These are phyloP conservation scores for Peromyscus eremicus DNA, from an alignment of 2,797 vertebrate species.

Conservation along the genomic window DNA sequence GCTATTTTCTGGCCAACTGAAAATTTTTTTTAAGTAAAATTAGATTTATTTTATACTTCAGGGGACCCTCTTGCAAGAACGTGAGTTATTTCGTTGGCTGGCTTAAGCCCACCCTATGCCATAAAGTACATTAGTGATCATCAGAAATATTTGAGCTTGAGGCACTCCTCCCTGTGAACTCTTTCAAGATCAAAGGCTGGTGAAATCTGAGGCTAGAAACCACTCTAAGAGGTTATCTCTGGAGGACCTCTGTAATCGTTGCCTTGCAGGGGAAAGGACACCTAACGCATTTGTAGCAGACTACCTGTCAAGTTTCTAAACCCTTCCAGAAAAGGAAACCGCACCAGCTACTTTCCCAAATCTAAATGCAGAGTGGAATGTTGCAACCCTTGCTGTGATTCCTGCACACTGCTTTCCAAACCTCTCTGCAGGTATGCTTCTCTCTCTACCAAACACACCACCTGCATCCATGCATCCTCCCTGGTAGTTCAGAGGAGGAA, in stretches of 20 bases:
- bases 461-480: background rate
- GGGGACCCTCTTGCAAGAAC: background rate
- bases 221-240: conserved; percentile 45
- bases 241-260: background rate
- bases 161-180: background rate
- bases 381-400: background rate
- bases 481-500: background rate
- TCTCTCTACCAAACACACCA: background rate
- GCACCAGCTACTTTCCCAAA: background rate
- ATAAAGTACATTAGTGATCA: background rate
- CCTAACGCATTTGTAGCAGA: background rate
- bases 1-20: conserved; percentile 3
- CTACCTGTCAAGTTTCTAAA: conserved; percentile 52
- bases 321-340: conserved; percentile 43
- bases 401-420: background rate
- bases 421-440: background rate
- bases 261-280: background rate
- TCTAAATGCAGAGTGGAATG: background rate
- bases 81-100: background rate
- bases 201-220: background rate
- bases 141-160: conserved; percentile 2
- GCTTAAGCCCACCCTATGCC: background rate
- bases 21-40: background rate
- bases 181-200: conserved; percentile 72
- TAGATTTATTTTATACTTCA: conserved; percentile 2